Evolutionary conservation across 2,797 vertebrate species (phyloP), one percentile per base, ranked within the genome.

Genomic region (Ispidina picta): DNA sequence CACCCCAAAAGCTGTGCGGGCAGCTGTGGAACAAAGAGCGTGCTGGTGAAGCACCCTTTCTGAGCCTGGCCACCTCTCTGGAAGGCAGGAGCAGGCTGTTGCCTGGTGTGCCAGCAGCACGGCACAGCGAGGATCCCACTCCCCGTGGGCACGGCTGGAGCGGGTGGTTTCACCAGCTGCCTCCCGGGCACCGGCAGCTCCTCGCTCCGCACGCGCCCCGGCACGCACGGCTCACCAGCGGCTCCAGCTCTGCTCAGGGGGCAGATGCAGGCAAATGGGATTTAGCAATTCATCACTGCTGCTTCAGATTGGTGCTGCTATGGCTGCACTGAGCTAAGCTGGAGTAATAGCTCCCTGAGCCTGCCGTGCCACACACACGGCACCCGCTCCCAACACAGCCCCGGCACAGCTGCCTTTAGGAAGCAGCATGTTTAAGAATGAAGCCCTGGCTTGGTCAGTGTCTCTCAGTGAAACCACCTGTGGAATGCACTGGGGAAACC

Each of bases 151-250:
- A 89, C 0, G 6, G 56, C 83, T 33, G 46, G 65, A 52, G 87
- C 20, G 65, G 72, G 86, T 94, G 84, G 90, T 75, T 95, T 91
- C 79, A 90, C 94, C 94, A 95, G 92, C 93, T 94, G 94, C 93
- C 88, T 87, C 76, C 75, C 35, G 28, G 15, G 69, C 65, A 4
- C 58, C 16, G 44, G 78, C 25, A 59, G 83, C 89, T 94, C 80
- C 81, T 94, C 86, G 2, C 54, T 75, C 54, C 60, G 90, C 75
- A 86, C 83, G 84, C 83, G 94, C 80, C 88, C 41, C 90, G 83
- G 85, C 92, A 91, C 2, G 29, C 72, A 88, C 37, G 37, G 37
- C 37, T 6, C 37, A 37, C 37, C 37, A 3, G 3, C 37, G 37
- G 14, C 81, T 85, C 59, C 83, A 90, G 83, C 78, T 68, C 86